Conservation (phyloP, 2,113 vertebrate species). For the Bos javanicus region DNA sequence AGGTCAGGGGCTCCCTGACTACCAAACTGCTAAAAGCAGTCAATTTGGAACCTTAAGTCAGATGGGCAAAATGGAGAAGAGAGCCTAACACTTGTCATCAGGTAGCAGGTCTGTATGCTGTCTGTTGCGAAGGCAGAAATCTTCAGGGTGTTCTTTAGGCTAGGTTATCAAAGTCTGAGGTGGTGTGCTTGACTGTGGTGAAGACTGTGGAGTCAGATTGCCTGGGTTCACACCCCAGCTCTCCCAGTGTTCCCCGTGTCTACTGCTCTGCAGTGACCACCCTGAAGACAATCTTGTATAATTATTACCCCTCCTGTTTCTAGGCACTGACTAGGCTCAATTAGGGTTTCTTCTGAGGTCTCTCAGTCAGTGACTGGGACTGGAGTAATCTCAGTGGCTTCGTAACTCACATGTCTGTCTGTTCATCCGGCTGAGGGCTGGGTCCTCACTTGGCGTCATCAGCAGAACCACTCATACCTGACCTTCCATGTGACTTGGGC, state of each 20-base stretch:
- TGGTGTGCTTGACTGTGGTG: fast-evolving
- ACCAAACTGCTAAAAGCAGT: background rate
- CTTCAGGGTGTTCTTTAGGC: background rate
- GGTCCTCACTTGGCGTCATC: background rate
- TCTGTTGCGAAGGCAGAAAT: background rate
- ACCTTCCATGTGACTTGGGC: background rate
- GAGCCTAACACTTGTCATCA: background rate
- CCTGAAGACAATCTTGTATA: background rate
- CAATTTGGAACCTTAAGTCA: background rate
- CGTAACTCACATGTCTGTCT: background rate
- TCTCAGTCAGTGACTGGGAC: background rate
- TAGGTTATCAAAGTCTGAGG: background rate
- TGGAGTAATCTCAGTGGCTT: background rate
- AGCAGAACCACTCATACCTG: background rate
- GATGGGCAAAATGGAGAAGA: background rate
- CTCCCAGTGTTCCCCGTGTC: background rate
- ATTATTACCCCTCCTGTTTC: background rate
- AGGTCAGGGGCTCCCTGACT: background rate
- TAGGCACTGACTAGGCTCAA: background rate
- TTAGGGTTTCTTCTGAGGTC: background rate
- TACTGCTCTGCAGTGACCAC: background rate
- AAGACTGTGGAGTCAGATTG: too few relatives aligned
- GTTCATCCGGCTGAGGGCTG: background rate
- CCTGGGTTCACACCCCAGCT: background rate
- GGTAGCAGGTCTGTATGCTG: background rate